Conservation (phyloP, 2,113 vertebrate species). For the Acanthochromis polyacanthus region DNA sequence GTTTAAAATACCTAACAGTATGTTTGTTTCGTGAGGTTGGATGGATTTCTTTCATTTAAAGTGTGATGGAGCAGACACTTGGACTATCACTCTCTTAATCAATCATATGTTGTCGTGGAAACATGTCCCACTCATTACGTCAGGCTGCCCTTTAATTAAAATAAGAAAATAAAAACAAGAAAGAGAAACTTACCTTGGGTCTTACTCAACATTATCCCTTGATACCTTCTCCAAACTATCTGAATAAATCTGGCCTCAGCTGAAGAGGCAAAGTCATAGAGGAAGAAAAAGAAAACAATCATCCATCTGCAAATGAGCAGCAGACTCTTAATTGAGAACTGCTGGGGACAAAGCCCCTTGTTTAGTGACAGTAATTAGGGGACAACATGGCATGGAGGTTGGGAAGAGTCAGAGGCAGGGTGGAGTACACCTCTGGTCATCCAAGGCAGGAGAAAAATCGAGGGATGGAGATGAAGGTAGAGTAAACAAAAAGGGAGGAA, state of each 20-base stretch:
- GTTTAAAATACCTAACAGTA: constrained; percentile 32
- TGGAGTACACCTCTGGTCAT: constrained; percentile 55
- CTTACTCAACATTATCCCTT: constrained; percentile 53
- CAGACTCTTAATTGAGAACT: constrained; percentile 67
- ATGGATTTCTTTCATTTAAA: constrained; percentile 4
- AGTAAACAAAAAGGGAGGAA: constrained; percentile 43
- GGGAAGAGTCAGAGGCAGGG: constrained; percentile 30
- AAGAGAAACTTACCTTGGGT: constrained; percentile 55
- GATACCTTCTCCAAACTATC: constrained; percentile 61
- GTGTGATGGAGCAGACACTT: constrained; percentile 22
- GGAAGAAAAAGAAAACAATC: constrained; percentile 52
- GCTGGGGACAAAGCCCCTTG: constrained; percentile 57
- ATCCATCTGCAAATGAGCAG: constrained; percentile 68
- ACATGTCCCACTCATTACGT: constrained; percentile 38
- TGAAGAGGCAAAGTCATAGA: constrained; percentile 45
- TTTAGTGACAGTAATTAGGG: constrained; percentile 71
- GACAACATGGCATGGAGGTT: constrained; percentile 52
- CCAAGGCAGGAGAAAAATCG: constrained; percentile 39
- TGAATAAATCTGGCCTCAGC: constrained; percentile 63
- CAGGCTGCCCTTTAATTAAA: constrained; percentile 67
- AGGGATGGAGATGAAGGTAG: constrained; percentile 34
- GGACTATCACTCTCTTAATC: constrained; percentile 41
- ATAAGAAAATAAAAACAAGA: constrained; percentile 23
- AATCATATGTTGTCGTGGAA: constrained; percentile 63
- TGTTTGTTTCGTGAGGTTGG: not conserved